These are phyloP conservation scores for Naso thynnoides DNA, from an alignment of 2,797 vertebrate species.

Conservation along the genomic window DNA sequence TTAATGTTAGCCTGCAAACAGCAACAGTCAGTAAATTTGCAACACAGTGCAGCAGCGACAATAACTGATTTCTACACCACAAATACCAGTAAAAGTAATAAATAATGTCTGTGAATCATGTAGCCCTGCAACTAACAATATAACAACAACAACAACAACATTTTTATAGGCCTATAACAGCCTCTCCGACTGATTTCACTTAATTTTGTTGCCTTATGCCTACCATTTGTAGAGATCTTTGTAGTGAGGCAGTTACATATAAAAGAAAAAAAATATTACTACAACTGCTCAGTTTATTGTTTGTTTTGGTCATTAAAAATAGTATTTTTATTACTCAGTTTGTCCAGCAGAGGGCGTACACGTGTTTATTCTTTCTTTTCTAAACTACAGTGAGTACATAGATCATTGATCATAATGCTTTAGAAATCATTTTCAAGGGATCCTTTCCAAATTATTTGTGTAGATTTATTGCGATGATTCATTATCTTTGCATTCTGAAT, in stretches of 20 bases:
- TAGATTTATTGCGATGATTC: not conserved
- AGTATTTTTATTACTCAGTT: not conserved
- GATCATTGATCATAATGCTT: not conserved
- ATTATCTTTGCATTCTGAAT: not conserved
- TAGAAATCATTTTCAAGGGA: not conserved
- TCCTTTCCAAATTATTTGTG: not conserved
- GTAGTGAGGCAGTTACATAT: too few species aligned
- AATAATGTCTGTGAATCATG: too few species aligned
- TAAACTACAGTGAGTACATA: not conserved
- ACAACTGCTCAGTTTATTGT: not conserved
- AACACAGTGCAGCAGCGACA: not conserved
- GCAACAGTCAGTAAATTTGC: not conserved
- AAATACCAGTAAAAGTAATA: not conserved
- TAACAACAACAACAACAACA: too few species aligned
- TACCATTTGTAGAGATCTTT: not conserved
- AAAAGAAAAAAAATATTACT: too few species aligned
- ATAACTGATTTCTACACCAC: not conserved
- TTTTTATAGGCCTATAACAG: too few species aligned
- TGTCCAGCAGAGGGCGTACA: conserved; percentile 23
- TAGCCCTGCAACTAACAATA: not conserved
- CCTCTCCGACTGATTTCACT: not conserved
- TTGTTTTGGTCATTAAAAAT: not conserved
- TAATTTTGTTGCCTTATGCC: not conserved
- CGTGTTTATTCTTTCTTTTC: not conserved
- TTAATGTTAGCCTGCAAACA: not conserved